phyloP scores from a whole-genome alignment of 2,888 invertebrate species.

The Cryptophagus acutangulus region DNA sequence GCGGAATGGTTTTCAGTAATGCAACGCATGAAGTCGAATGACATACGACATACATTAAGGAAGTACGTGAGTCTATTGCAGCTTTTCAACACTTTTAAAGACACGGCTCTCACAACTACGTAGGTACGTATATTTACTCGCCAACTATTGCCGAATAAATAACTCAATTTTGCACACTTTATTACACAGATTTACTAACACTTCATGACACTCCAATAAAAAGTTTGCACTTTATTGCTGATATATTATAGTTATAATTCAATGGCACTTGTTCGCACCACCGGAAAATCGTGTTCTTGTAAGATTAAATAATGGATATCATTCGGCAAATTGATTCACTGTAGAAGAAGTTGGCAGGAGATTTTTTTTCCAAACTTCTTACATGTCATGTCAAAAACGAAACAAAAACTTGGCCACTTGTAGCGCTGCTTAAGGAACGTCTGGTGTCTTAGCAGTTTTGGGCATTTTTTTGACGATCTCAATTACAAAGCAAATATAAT shows the following conservation, averaged over 20 bases:
- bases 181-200: constrained; percentile 28
- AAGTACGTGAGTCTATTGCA: constrained; percentile 21
- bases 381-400: too few species aligned
- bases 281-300: constrained; percentile 10
- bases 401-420: neutral
- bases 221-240: constrained; percentile 25
- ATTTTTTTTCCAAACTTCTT: neutral
- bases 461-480: constrained; percentile 1
- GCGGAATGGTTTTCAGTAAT: constrained; percentile 10
- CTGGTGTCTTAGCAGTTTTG: neutral
- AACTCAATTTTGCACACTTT: constrained; percentile 25
- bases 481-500: constrained; percentile 21
- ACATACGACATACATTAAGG: constrained; percentile 19
- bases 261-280: constrained; percentile 22
- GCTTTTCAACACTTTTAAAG: constrained; percentile 9
- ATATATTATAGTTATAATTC: constrained; percentile 30
- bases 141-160: constrained; percentile 22
- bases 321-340: too few species aligned
- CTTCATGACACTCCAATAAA: constrained; percentile 27
- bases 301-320: too few species aligned
- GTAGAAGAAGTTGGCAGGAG: neutral
- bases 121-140: constrained; percentile 4
- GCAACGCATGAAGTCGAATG: constrained; percentile 13
- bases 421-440: neutral
- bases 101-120: neutral